These are phyloP conservation scores for Diachasmimorpha longicaudata DNA, from an alignment of 1,140 invertebrate genomes.

Conservation along the genomic window DNA sequence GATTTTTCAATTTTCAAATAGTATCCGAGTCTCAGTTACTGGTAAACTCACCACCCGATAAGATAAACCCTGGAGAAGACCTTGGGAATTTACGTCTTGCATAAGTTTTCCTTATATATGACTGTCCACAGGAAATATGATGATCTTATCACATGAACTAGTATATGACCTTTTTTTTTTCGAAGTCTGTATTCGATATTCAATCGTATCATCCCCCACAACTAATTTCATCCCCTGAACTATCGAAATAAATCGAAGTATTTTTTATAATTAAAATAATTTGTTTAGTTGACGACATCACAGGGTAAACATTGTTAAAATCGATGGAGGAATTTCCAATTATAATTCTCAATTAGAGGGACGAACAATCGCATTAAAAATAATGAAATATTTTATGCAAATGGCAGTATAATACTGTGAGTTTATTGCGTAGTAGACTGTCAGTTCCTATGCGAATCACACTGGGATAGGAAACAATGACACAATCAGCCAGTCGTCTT, in stretches of 20 bases:
- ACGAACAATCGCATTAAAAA: not conserved
- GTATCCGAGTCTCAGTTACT: conserved; percentile 47
- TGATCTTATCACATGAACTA: conserved; percentile 56
- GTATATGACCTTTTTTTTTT: conserved; percentile 27
- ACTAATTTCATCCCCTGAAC: not conserved
- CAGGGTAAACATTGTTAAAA: too few relatives aligned
- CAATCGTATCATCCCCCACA: not conserved
- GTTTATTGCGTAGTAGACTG: conserved; percentile 3
- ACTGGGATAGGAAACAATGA: conserved; percentile 4
- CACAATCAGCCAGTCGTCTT: conserved; percentile 12
- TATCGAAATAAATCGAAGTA: not conserved
- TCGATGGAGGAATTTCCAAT: too few relatives aligned
- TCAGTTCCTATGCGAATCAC: not conserved
- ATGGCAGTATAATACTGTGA: not conserved
- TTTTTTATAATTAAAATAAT: too few relatives aligned
- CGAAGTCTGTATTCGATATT: conserved; percentile 13
- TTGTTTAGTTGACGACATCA: too few relatives aligned
- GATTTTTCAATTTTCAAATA: conserved; percentile 62
- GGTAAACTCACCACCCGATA: conserved; percentile 55
- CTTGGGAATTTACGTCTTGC: conserved; percentile 53
- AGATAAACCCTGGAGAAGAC: conserved; percentile 47
- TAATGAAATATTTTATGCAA: not conserved
- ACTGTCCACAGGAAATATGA: conserved; percentile 63
- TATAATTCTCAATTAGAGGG: not conserved
- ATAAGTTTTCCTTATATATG: conserved; percentile 60